A percentile compares a stretch with the other conserved stretches of the same genome.
These are phyloP conservation scores for western clawed frog (Xenopus tropicalis) DNA, from an alignment of 2,113 vertebrate genomes.

Conservation along the genomic window DNA sequence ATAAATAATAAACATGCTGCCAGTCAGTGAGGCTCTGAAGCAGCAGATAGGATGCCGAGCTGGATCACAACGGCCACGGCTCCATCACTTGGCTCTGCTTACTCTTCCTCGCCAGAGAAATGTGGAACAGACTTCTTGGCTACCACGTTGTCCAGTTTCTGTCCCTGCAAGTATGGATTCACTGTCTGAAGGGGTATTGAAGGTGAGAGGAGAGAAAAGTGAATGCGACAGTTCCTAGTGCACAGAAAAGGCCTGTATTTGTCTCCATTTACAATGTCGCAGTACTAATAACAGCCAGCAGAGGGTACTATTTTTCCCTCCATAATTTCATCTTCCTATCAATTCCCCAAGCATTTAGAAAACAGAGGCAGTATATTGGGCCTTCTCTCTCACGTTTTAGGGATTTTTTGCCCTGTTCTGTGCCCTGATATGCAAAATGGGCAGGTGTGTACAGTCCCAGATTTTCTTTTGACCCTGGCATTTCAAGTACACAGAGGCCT, in stretches of 20 bases:
- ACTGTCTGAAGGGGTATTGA: constrained; percentile 64
- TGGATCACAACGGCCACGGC: constrained; percentile 22
- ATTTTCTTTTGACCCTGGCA: no score
- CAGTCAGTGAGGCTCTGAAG: constrained; percentile 47
- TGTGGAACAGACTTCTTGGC: constrained; percentile 96
- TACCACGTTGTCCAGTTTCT: constrained; percentile 90
- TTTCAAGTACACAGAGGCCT: no score
- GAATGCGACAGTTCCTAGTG: not conserved
- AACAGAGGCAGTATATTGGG: no score
- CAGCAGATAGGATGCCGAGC: constrained; percentile 29
- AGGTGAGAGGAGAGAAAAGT: constrained; percentile 13
- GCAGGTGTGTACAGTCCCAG: no score
- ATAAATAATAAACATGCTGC: constrained; percentile 64
- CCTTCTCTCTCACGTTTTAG: no score
- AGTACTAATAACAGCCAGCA: not conserved
- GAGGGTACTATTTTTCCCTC: not conserved
- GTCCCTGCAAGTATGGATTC: constrained; percentile 92
- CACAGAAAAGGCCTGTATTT: not conserved
- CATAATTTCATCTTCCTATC: no score
- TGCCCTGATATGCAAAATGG: no score
- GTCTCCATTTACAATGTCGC: no score
- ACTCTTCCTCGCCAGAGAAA: constrained; percentile 86
- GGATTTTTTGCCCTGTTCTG: no score
- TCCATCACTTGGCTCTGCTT: constrained; percentile 48
- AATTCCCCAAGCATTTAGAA: no score